These are phyloP conservation scores for Oedothorax gibbosus DNA, from an alignment of 1,140 invertebrate species.

Conservation along the genomic window DNA sequence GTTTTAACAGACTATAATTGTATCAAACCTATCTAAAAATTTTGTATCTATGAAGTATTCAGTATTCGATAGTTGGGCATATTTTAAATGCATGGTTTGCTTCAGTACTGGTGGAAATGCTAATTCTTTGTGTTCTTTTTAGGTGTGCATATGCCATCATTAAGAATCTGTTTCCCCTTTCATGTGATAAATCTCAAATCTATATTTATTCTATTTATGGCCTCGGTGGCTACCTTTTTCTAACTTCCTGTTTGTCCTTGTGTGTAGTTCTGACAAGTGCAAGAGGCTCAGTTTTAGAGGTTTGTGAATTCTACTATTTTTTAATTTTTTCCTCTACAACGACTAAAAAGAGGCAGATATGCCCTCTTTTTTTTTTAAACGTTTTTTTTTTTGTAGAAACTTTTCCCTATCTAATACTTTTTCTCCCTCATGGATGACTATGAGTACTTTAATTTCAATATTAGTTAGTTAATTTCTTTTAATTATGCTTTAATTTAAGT, in stretches of 20 bases:
- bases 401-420: not conserved
- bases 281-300: conserved; percentile 40
- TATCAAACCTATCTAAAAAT: not conserved
- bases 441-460: not conserved
- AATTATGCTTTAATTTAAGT: not conserved
- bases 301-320: not conserved
- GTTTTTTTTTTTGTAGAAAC: not conserved
- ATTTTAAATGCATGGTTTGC: not conserved
- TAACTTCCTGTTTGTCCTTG: conserved; percentile 1
- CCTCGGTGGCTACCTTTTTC: conserved; percentile 1
- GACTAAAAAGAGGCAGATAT: not conserved
- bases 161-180: not conserved
- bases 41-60: not conserved
- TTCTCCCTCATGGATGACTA: not conserved
- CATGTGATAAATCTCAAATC: too few species aligned
- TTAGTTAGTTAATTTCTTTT: not conserved
- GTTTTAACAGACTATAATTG: not conserved
- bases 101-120: not conserved
- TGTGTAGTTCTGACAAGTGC: conserved; percentile 10
- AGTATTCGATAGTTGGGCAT: not conserved
- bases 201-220: conserved; percentile 27
- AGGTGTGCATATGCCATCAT: conserved; percentile 1
- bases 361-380: not conserved
- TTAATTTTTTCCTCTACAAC: not conserved
- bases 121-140: not conserved